Evolutionary conservation across 2,888 invertebrate genomes (phyloP).

Genomic region (Agriotes lineatus): DNA sequence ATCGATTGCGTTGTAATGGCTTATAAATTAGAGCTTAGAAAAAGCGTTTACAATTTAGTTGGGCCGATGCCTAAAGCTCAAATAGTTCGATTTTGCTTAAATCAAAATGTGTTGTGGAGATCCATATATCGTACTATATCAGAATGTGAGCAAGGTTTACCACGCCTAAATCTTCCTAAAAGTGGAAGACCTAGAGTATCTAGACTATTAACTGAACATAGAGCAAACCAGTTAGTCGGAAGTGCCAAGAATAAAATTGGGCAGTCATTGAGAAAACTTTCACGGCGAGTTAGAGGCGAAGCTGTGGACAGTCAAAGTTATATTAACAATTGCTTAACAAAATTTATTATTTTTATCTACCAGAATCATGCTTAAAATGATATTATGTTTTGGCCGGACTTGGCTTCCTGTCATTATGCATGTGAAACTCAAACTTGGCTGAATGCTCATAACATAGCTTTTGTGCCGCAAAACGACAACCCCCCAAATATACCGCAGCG

Average conservation of each 20-base stretch:
- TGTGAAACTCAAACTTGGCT: neutral
- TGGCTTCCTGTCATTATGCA: conserved; percentile 3
- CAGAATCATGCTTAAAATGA: neutral
- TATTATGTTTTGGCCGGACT: conserved; percentile 3
- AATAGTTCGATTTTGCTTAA: neutral
- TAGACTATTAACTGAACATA: too few species aligned
- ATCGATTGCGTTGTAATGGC: too few species aligned
- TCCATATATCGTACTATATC: neutral
- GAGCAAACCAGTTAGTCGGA: too few species aligned
- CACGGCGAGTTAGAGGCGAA: neutral
- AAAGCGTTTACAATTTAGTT: too few species aligned
- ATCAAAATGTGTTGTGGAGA: neutral
- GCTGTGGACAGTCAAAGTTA: neutral
- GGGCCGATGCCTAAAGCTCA: too few species aligned
- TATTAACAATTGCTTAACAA: neutral
- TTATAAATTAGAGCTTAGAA: too few species aligned
- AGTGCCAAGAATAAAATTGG: too few species aligned
- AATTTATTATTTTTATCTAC: neutral
- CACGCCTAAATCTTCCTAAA: neutral
- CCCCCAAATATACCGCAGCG: too few species aligned
- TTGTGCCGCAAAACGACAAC: neutral
- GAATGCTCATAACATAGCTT: neutral
- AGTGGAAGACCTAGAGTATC: neutral
- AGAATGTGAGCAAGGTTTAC: conserved; percentile 3
- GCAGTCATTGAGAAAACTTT: too few species aligned